Percentiles rank a stretch among this genome's conserved stretches.
Evolutionary conservation across 2,797 vertebrate genomes (phyloP).

Genomic region (Capromys pilorides): DNA sequence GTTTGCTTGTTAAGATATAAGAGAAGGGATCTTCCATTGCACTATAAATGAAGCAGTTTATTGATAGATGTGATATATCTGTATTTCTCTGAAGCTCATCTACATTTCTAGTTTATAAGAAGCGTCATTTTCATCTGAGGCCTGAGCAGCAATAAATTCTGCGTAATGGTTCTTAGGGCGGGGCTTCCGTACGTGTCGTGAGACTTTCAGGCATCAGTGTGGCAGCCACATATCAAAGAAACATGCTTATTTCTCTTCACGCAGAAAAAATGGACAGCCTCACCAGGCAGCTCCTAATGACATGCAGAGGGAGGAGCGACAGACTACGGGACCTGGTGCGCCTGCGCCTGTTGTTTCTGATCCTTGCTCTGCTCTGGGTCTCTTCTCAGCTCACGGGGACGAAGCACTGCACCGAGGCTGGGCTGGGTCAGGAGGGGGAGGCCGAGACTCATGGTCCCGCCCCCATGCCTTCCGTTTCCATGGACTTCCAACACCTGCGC

Average conservation of each 20-base stretch:
- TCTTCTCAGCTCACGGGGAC: neutral
- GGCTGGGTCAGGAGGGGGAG: neutral
- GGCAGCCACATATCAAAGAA: slow-evolving; percentile 54
- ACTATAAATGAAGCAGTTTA: neutral
- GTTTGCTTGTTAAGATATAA: slow-evolving; percentile 7
- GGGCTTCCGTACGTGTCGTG: neutral
- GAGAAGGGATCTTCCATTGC: neutral
- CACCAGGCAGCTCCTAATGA: slow-evolving; percentile 91
- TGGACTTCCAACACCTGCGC: neutral
- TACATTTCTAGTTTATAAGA: neutral
- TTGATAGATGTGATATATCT: neutral
- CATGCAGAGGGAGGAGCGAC: slow-evolving; percentile 90
- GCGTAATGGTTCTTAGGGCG: neutral
- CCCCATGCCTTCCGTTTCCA: rapidly evolving
- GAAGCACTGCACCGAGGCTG: neutral
- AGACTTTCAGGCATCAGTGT: neutral
- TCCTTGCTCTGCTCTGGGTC: neutral
- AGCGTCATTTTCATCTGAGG: neutral
- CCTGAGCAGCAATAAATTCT: neutral
- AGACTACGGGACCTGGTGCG: slow-evolving; percentile 88
- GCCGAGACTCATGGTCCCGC: neutral
- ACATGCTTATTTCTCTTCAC: slow-evolving; percentile 71
- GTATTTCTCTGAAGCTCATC: neutral
- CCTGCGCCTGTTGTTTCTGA: neutral
- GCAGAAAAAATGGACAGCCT: slow-evolving; percentile 92